Conservation (phyloP, 2,797 vertebrate genomes). For the Sebastes hubbsi region DNA sequence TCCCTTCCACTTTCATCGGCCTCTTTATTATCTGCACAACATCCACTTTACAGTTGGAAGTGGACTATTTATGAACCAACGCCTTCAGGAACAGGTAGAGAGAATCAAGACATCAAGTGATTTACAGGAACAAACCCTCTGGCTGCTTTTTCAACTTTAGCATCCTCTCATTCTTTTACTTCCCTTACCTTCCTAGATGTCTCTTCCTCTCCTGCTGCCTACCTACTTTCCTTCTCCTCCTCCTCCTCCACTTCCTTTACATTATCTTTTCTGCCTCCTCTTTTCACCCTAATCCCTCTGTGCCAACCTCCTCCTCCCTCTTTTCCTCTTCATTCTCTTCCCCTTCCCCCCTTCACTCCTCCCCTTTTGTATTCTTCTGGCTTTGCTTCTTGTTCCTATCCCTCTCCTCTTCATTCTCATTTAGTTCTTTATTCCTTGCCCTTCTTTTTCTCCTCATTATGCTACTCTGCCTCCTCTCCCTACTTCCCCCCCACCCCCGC, state of each 20-base stretch:
- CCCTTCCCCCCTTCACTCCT: constrained; percentile 21
- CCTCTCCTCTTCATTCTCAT: not conserved
- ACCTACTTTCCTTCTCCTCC: not conserved
- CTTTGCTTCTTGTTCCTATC: not conserved
- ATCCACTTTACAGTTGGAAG: constrained; percentile 8
- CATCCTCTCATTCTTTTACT: not conserved
- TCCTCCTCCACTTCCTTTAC: not conserved
- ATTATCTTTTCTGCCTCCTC: not conserved
- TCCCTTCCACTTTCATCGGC: not conserved
- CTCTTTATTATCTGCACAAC: constrained; percentile 18
- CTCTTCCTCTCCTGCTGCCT: not conserved
- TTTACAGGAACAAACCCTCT: constrained; percentile 2
- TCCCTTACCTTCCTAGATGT: not conserved
- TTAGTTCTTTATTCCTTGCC: not conserved
- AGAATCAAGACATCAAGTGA: constrained; percentile 5
- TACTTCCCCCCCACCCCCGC: not conserved
- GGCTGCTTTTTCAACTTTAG: not conserved
- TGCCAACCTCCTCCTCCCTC: not conserved
- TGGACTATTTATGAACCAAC: constrained; percentile 18
- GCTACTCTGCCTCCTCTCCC: constrained; percentile 2
- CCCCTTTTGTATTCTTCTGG: constrained; percentile 24
- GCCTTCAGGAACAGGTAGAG: constrained; percentile 6
- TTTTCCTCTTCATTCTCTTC: not conserved
- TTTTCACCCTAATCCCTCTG: not conserved
- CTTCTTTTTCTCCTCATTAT: constrained; percentile 15